phyloP scores from a whole-genome alignment of 2,113 vertebrate species.

The Aviceda subcristata region DNA sequence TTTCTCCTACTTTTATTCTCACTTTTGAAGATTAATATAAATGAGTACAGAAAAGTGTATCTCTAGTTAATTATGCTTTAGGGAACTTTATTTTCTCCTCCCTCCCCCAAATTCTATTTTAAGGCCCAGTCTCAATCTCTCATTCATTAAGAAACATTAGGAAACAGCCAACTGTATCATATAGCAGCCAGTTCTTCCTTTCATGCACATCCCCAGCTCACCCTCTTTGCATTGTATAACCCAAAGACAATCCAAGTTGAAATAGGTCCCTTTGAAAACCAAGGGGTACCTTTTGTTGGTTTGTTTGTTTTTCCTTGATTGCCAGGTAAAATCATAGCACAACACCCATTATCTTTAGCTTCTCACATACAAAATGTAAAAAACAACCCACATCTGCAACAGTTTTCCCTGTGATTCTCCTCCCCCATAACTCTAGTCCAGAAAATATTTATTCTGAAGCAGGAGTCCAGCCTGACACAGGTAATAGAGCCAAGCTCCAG shows the following conservation, averaged over 20 bases:
- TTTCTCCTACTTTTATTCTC: conserved; percentile 8
- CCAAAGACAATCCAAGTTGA: conserved; percentile 1
- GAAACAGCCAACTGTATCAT: neutral
- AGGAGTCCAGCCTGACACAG: neutral
- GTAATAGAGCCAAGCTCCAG: neutral
- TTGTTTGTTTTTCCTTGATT: neutral
- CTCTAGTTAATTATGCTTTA: conserved; percentile 27
- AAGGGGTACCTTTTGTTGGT: neutral
- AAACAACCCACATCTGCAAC: neutral
- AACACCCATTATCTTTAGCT: neutral
- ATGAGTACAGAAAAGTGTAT: conserved; percentile 23
- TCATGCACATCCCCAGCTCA: conserved; percentile 1
- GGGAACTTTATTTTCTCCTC: conserved; percentile 22
- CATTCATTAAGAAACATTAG: conserved; percentile 54
- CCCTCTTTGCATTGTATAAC: neutral
- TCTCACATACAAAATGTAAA: neutral
- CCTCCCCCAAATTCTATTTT: conserved; percentile 46
- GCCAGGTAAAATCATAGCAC: neutral
- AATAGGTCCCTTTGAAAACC: neutral
- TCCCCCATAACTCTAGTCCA: neutral
- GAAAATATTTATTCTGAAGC: neutral
- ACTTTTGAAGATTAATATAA: conserved; percentile 52
- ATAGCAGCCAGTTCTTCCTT: neutral
- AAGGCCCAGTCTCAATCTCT: neutral
- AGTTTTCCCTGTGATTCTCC: neutral